Percentiles rank a stretch among this genome's conserved stretches.
These are phyloP conservation scores for Globodera ellingtonae DNA, from an alignment of 1,140 invertebrate genomes.

Conservation along the genomic window DNA sequence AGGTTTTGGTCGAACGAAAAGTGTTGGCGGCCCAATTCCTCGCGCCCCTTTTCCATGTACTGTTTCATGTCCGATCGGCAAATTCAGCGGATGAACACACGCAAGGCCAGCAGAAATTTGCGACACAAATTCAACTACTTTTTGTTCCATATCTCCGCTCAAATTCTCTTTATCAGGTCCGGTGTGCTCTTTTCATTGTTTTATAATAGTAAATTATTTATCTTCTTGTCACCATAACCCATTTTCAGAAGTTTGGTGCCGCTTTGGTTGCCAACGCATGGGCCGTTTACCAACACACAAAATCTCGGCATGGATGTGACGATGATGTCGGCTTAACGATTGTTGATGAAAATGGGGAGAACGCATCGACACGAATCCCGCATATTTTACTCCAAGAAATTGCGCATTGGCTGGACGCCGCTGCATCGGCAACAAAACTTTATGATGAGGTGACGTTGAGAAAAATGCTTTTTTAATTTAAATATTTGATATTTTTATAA, in stretches of 20 bases:
- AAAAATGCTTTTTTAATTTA: background rate
- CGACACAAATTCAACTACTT: constrained; percentile 44
- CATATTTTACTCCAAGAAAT: background rate
- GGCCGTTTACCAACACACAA: constrained; percentile 28
- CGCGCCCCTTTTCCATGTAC: constrained; percentile 34
- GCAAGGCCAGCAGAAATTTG: constrained; percentile 35
- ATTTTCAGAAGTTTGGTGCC: constrained; percentile 42
- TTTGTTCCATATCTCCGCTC: constrained; percentile 53
- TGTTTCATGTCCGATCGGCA: background rate
- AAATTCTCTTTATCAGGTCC: constrained; percentile 45
- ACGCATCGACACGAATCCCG: background rate
- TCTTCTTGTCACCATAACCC: too few relatives aligned
- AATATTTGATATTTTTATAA: too few relatives aligned
- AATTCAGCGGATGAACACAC: background rate
- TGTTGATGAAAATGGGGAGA: background rate
- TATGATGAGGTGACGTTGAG: constrained; percentile 25
- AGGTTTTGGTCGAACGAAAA: constrained; percentile 48
- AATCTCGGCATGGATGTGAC: background rate
- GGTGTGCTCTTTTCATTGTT: background rate
- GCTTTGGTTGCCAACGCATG: constrained; percentile 45
- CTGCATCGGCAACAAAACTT: constrained; percentile 5
- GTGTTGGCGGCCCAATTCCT: constrained; percentile 50
- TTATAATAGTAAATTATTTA: too few relatives aligned
- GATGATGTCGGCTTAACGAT: background rate
- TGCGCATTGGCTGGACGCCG: background rate